A percentile compares a stretch with the other conserved stretches of the same genome.
Conservation (phyloP, 1,140 invertebrate genomes). For the Drosophila malerkotliana region DNA sequence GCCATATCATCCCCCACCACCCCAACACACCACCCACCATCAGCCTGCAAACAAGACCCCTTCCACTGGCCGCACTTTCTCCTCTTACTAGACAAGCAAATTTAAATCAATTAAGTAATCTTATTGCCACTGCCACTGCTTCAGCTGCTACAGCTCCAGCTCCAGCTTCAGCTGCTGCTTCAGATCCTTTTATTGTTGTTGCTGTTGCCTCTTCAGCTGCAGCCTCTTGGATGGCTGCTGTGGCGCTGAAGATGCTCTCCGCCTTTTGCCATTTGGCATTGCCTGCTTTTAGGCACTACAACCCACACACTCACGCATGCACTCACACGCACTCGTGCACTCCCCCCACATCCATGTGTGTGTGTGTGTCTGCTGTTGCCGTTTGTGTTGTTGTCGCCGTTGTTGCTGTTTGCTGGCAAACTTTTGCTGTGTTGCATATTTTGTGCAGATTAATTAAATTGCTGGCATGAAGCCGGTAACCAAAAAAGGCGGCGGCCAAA, state of each 20-base stretch:
- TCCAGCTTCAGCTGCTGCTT: constrained; percentile 1
- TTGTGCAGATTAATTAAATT: constrained; percentile 81
- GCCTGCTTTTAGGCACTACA: constrained; percentile 62
- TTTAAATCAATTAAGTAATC: constrained; percentile 82
- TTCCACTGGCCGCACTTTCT: neutral
- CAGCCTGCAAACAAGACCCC: neutral
- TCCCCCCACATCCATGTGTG: constrained; percentile 1
- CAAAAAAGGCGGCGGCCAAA: neutral
- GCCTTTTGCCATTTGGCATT: constrained; percentile 53
- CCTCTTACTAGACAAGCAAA: constrained; percentile 71
- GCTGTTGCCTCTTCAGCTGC: constrained; percentile 4
- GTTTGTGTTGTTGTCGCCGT: constrained; percentile 21
- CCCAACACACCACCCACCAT: no score
- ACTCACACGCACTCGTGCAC: neutral
- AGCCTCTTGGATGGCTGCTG: constrained; percentile 13
- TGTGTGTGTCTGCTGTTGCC: constrained; percentile 38
- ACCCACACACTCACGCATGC: constrained; percentile 6
- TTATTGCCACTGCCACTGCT: constrained; percentile 62
- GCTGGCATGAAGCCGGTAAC: constrained; percentile 62
- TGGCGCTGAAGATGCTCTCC: constrained; percentile 27
- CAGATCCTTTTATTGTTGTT: neutral
- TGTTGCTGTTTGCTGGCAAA: constrained; percentile 54
- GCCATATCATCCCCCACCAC: constrained; percentile 41
- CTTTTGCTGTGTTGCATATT: constrained; percentile 79
- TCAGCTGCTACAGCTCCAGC: constrained; percentile 9